Evolutionary conservation across 2,888 invertebrate genomes (phyloP), one percentile per base, ranked within the genome.

Genomic region (Xestia rhomboidea): DNA sequence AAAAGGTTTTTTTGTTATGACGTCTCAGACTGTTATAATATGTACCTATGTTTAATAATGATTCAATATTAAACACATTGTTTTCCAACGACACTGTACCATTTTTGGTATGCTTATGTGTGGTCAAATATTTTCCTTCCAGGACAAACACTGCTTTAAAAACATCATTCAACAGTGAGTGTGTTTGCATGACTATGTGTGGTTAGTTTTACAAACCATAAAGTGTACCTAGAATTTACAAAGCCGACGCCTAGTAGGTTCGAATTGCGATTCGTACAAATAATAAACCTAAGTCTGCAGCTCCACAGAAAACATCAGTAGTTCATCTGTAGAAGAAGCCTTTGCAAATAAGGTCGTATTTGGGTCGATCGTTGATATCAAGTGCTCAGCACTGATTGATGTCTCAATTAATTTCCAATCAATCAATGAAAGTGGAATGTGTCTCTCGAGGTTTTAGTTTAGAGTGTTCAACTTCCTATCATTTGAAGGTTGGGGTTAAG

Each of bases 101-200:
- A 24, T 49, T 68, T 71, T 68, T 38, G 38, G n/a, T 46, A 44
- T 41, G 13, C 2, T 18, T 73, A 34, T 49, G 4, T 57, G 49
- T 7, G 24, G 10, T 60, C 5, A 67, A 80, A 76, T 71, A 70
- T 67, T 78, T 73, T 79, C 41, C 64, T 79, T 66, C 46, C 51
- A 41, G 68, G 27, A 82, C 68, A 76, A 68, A 81, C 24, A 62
- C 27, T 46, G n/a, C 13, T 54, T 24, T 1, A 34, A 51, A 60
- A 24, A 49, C n/a, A 82, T 71, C 57, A 82, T 63, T 77, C 70
- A 63, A 27, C 15, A 51, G n/a, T 67, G 6, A 63, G 1, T 63
- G 13, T 57, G 24, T 63, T 80, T 41, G 38, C 7, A 63, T 15
- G 34, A 34, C 18, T 62, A 27, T 41, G 11, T 76, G 70, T 54